These are phyloP conservation scores for Spicauda simplicius DNA, from an alignment of 2,888 invertebrate genomes.

Conservation along the genomic window DNA sequence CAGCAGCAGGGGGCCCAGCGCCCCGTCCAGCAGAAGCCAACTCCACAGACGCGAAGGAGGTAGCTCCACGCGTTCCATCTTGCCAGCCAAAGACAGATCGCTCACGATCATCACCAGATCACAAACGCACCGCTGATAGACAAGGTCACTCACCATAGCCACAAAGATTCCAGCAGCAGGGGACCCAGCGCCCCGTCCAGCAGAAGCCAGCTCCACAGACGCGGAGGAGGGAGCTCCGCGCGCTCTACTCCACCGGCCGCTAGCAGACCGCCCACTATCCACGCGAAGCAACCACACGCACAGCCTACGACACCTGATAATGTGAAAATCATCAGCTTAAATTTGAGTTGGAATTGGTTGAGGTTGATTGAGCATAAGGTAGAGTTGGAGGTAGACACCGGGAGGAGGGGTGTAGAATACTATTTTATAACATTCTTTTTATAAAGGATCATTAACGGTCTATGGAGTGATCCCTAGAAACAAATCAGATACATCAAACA, in stretches of 20 bases:
- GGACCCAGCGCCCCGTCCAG: conserved; percentile 96
- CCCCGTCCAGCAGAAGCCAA: conserved; percentile 58
- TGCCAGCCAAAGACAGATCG: too few relatives aligned
- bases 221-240: conserved; percentile 93
- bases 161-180: conserved; percentile 94
- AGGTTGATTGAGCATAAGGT: too few relatives aligned
- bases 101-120: too few relatives aligned
- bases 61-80: conserved; percentile 8
- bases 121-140: too few relatives aligned
- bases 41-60: too few relatives aligned
- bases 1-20: conserved; percentile 58
- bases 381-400: too few relatives aligned
- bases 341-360: too few relatives aligned
- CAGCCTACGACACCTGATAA: conserved; percentile 95
- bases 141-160: conserved; percentile 92
- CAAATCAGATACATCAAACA: too few relatives aligned
- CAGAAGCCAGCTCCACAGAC: conserved; percentile 89
- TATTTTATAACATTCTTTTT: too few relatives aligned
- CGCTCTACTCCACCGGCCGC: conserved; percentile 93
- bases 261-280: conserved; percentile 95
- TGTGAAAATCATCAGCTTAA: not conserved
- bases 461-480: too few relatives aligned
- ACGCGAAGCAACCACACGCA: conserved; percentile 93
- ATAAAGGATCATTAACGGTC: too few relatives aligned
- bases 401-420: too few relatives aligned